Evolutionary conservation across 2,797 vertebrate genomes (phyloP), one percentile per base, ranked within the genome.

Genomic region (Epinephelus coioides): DNA sequence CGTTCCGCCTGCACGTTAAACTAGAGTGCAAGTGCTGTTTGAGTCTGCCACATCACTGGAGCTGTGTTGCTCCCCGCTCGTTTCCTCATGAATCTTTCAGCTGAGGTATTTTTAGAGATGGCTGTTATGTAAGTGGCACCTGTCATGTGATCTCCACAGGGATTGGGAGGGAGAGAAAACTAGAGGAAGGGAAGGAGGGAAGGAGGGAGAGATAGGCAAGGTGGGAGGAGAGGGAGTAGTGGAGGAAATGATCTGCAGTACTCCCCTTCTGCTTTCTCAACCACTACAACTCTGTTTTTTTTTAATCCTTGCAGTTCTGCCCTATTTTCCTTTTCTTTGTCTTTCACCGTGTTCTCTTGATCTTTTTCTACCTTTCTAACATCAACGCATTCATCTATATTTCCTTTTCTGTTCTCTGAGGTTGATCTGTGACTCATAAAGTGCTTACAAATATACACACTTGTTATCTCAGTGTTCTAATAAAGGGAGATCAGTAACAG

Each of bases 41-140:
- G 25, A 51, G 77, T 79, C 81, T 81, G 74, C 80, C 23, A 83
- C 77, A 88, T 88, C 76, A 73, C 73, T 67, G 72, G 68, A 66
- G 84, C 79, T 66, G 69, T 63, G 81, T 72, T 69, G 60, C 86
- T 87, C 88, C 70, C 88, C 11, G 73, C 84, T 86, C 57, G 40
- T 67, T 12, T 88, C 90, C 89, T 92, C 91, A 92, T 95, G 89
- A 95, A 95, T 95, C 90, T 95, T 95, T 95, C 91, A 95, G 89
- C 76, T 5, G 77, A 84, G 88, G 88, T 95, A 95, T 95, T 95
- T 95, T 94, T 95, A 95, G 94, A 89, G 79, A 69, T 53, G 78
- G 80, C 89, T 81, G 90, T 95, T 95, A 94, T 95, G 91, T 89
- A 95, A 95, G 92, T 93, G 92, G 92, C 93, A 95, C 94, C 93